Base-by-base conservation (phyloP, 2,113 vertebrate species). In the Notechis scutatus region DNA sequence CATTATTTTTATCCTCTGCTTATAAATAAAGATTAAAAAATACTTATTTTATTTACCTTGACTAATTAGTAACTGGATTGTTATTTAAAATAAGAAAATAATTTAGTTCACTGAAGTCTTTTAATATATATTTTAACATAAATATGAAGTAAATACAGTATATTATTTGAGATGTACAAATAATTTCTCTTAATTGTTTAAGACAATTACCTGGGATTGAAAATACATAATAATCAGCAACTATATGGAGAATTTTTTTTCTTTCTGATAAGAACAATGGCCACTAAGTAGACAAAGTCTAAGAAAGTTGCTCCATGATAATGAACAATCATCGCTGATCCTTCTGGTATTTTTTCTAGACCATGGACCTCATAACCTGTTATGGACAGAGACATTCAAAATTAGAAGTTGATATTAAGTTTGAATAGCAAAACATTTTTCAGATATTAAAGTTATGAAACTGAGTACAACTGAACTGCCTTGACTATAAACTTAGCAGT, bases 231-330 rank as follows among this genome's bases (percentile, higher is more conserved):
- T 99, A 98, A 97, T 99, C 99, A 56, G 98, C 99, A 89, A 99
- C 99, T 64, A 98, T 98, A 9, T 97, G 98, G 95, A 98, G 99
- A n/a, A 94, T 95, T 91, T 98, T 98, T 93, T 98, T 99, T 42
- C 96, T 95, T 98, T 24, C 96, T 98, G 88, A 99, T 95, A 91
- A 99, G 97, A 59, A 99, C 97, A 87, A 95, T 98, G 59, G 99
- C 98, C 96, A 98, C 95, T 94, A 99, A 99, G 96, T 99, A 99
- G 95, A 99, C 97, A 96, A 97, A 99, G 94, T 99, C 99, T 52
- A 98, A 95, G 15, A 99, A 99, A 96, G 99, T 99, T 91, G 99
- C 99, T 96, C 99, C 99, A 64, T 99, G 99, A 95, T 99, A 99
- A 96, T 99, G 99, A 87, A 99, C 98, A 59, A 99, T 96, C 91